These are phyloP conservation scores for Parasteatoda lunata DNA, from an alignment of 2,888 invertebrate genomes.

Conservation along the genomic window DNA sequence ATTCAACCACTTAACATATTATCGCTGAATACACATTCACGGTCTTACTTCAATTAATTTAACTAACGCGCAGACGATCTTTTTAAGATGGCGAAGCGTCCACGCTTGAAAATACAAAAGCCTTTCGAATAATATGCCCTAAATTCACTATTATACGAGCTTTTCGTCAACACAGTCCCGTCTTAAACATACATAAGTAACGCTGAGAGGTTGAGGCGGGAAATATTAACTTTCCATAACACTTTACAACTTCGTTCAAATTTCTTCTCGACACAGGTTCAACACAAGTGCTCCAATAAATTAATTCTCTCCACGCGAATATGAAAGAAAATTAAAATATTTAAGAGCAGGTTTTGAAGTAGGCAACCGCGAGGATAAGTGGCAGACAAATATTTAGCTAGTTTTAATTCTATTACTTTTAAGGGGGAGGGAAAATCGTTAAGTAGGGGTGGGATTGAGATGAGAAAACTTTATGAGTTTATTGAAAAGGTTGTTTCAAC, in stretches of 20 bases:
- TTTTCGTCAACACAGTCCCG: conserved; percentile 24
- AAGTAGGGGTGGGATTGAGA: neutral
- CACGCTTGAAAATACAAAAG: conserved; percentile 8
- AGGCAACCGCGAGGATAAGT: conserved; percentile 11
- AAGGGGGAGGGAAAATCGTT: neutral
- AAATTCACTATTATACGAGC: conserved; percentile 37
- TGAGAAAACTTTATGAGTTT: neutral
- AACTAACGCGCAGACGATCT: conserved; percentile 2
- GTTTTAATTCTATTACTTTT: conserved; percentile 33
- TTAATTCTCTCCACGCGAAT: conserved; percentile 27
- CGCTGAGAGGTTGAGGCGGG: neutral
- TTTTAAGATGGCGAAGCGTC: neutral
- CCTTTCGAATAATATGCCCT: conserved; percentile 33
- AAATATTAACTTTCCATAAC: conserved; percentile 24
- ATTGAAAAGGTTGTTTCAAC: neutral
- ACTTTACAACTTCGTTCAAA: conserved; percentile 20
- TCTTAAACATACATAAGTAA: conserved; percentile 17
- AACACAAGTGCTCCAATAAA: conserved; percentile 9
- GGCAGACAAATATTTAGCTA: conserved; percentile 33
- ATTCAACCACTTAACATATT: no score
- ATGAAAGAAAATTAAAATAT: conserved; percentile 46
- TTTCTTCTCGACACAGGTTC: neutral
- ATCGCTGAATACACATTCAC: no score
- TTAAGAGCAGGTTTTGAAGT: conserved; percentile 34
- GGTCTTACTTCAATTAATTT: neutral